Evolutionary conservation across 2,113 vertebrate genomes (phyloP), one percentile per base, ranked within the genome.

Genomic region (Puffinus mauretanicus): DNA sequence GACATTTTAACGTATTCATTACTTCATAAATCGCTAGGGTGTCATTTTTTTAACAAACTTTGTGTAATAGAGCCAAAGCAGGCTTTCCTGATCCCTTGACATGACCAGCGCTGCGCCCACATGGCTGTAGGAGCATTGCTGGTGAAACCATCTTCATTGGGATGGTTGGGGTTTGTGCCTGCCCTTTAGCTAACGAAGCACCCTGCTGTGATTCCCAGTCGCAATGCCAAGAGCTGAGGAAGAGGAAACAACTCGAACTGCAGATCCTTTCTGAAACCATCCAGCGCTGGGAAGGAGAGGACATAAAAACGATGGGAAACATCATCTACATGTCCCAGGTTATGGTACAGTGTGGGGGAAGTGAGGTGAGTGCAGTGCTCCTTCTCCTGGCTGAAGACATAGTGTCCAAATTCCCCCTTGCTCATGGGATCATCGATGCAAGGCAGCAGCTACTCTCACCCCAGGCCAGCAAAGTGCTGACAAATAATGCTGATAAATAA

Each of bases 231-330:
- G 99, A 99, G 58, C 96, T 99, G 95, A 98, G 99, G 52, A 99
- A 99, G 96, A 98, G 99, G 70, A 99, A 99, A 86, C 99, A 99
- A 76, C 98, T 99, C 36, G 99, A 99, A 88, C 97, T 99, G 66
- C 99, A 99, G 98, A 99, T 99, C 93, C 98, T 99, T 93, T 99
- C 99, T 0, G 99, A 99, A 85, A 98, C 99, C 18, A 99, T 99
- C 94, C 98, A 99, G 29, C 98, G 98, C 79, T 99, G 99, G 99
- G 99, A 99, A 96, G 99, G 99, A 77, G 99, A 99, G 66, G 98
- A 98, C 96, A 99, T 99, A 89, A 99, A 99, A 97, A 98, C 98
- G 10, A 97, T 99, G 97, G 99, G 99, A 75, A 98, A 96, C 1
- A 98, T 99, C 70, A 96, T 98, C 54, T 99, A 99, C 96, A 99